A percentile compares a stretch with the other conserved stretches of the same genome.
Conservation (phyloP, 2,888 invertebrate species). For the Sipha maydis region DNA sequence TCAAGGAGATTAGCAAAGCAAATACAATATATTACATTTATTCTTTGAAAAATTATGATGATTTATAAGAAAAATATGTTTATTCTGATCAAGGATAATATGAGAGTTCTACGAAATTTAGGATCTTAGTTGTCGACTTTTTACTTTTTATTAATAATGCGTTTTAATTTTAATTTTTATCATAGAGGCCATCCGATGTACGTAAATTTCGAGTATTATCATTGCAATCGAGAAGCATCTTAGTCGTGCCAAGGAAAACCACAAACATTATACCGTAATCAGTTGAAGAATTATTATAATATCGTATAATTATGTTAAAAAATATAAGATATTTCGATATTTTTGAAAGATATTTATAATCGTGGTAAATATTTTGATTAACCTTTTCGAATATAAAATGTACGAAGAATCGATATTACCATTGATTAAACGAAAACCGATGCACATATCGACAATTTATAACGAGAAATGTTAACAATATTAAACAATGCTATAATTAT, state of each 20-base stretch:
- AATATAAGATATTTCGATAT: not conserved
- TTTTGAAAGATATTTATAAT: not conserved
- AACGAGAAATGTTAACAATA: no score
- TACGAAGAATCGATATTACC: no score
- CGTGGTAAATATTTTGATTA: not conserved
- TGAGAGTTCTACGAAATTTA: not conserved
- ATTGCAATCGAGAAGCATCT: slow-evolving; percentile 43
- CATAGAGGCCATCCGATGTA: slow-evolving; percentile 24
- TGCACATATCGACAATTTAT: no score
- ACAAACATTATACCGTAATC: slow-evolving; percentile 33
- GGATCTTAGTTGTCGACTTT: not conserved
- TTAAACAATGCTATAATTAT: no score
- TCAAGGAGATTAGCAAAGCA: not conserved
- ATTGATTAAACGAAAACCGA: no score
- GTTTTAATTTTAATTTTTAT: slow-evolving; percentile 13
- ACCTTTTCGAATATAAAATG: not conserved
- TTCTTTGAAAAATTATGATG: slow-evolving; percentile 26
- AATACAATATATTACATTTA: slow-evolving; percentile 4
- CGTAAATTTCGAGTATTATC: slow-evolving; percentile 17
- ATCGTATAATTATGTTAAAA: not conserved
- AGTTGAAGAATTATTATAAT: not conserved
- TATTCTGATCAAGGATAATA: slow-evolving; percentile 20
- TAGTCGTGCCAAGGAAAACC: slow-evolving; percentile 55
- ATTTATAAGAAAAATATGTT: slow-evolving; percentile 31
- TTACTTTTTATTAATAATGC: not conserved